Conservation (phyloP, 2,888 invertebrate genomes). For the Eupeodes luniger region DNA sequence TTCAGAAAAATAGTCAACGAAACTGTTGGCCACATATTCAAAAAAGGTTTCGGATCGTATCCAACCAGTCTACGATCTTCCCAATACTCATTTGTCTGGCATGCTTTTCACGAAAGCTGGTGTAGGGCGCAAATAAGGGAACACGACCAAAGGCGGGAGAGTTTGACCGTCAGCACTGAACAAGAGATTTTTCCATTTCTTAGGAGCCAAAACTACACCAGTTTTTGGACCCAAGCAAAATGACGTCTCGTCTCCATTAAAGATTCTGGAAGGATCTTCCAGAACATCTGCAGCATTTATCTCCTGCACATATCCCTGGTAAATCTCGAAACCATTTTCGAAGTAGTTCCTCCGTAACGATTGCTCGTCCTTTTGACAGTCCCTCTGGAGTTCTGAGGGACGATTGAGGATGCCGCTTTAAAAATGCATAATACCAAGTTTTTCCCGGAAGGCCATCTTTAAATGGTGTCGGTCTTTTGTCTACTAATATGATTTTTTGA, state of each 20-base stretch:
- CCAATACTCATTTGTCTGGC: no score
- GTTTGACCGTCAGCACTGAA: no score
- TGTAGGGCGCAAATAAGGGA: no score
- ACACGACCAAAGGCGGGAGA: no score
- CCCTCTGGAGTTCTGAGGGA: conserved; percentile 51
- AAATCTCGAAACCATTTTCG: conserved; percentile 50
- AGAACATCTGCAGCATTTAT: background rate
- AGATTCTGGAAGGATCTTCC: background rate
- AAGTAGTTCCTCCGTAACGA: conserved; percentile 47
- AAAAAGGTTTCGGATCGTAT: no score
- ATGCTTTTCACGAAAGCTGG: no score
- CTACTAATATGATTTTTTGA: background rate
- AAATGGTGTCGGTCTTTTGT: background rate
- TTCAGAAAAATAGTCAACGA: no score
- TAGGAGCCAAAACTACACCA: background rate
- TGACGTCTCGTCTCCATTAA: background rate
- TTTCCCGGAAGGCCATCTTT: conserved; percentile 1
- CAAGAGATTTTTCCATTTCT: no score
- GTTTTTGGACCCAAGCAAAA: background rate
- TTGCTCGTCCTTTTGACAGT: conserved; percentile 36
- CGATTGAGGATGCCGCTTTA: conserved; percentile 21
- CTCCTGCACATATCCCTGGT: background rate
- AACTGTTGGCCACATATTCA: no score
- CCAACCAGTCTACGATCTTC: no score
- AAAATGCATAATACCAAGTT: conserved; percentile 51